phyloP scores from a whole-genome alignment of 2,888 invertebrate species.

The Sinotaia quadrata region DNA sequence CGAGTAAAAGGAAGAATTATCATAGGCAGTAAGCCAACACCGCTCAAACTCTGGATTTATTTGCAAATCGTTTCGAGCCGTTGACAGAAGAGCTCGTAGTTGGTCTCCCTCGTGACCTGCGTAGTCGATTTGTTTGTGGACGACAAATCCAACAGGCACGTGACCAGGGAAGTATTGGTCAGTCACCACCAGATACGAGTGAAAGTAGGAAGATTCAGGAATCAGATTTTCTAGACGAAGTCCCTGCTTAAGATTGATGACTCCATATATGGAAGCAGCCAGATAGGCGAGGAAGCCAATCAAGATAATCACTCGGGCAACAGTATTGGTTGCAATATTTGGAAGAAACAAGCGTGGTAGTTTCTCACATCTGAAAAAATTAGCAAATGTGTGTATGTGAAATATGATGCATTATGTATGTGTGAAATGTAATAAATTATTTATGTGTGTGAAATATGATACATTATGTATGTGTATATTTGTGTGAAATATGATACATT shows the following conservation, averaged over 20 bases:
- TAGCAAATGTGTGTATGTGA: no score
- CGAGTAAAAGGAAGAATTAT: conserved; percentile 22
- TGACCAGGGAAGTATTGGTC: conserved; percentile 39
- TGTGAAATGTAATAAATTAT: no score
- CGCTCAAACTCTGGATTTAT: conserved; percentile 23
- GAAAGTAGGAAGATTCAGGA: conserved; percentile 51
- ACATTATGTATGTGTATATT: no score
- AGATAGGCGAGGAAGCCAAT: conserved; percentile 7
- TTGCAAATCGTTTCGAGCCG: conserved; percentile 8
- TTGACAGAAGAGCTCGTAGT: conserved; percentile 8
- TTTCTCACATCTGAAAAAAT: conserved; percentile 50
- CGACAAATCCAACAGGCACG: conserved; percentile 42
- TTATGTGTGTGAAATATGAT: no score
- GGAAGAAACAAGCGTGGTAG: conserved; percentile 45
- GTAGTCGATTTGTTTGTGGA: conserved; percentile 36
- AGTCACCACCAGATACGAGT: conserved; percentile 37
- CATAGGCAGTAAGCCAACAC: conserved; percentile 35
- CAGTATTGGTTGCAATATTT: conserved; percentile 1
- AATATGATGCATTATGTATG: no score
- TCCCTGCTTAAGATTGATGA: conserved; percentile 49
- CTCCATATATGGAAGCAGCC: conserved; percentile 51
- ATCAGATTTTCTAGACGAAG: conserved; percentile 52
- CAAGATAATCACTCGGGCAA: neutral
- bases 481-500: no score
- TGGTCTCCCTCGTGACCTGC: neutral